A percentile compares a stretch with the other conserved stretches of the same genome.
Conservation (phyloP, 2,797 vertebrate genomes). For the Crenuchus spilurus region DNA sequence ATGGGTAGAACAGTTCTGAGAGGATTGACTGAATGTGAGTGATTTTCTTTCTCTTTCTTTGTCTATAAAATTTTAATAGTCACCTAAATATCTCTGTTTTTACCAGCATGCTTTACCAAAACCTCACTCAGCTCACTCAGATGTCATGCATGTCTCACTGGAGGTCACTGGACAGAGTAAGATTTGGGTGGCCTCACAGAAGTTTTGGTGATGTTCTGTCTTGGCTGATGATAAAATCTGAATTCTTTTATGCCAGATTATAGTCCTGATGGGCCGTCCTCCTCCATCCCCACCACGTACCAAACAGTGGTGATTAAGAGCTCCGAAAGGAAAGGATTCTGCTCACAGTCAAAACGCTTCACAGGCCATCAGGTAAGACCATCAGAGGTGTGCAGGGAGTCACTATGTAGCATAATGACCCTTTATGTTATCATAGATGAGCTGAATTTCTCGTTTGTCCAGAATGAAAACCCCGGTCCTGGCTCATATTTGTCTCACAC, state of each 20-base stretch:
- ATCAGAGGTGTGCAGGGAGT: too few species aligned
- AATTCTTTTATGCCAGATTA: constrained; percentile 48
- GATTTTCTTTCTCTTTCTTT: neutral
- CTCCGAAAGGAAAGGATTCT: constrained; percentile 73
- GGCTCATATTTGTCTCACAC: constrained; percentile 68
- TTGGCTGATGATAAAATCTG: too few species aligned
- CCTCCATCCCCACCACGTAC: constrained; percentile 70
- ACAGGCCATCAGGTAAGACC: constrained; percentile 63
- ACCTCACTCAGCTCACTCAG: too few species aligned
- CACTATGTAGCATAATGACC: too few species aligned
- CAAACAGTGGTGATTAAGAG: constrained; percentile 56
- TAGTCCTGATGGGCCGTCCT: constrained; percentile 39
- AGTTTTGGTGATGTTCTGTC: too few species aligned
- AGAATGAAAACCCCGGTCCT: constrained; percentile 81
- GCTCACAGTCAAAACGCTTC: constrained; percentile 76
- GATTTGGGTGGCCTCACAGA: too few species aligned
- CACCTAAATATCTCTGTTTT: too few species aligned
- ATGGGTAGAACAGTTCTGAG: constrained; percentile 46
- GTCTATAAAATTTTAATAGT: too few species aligned
- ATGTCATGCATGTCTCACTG: too few species aligned
- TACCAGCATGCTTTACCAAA: too few species aligned
- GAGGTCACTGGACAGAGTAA: too few species aligned
- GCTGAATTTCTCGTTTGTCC: constrained; percentile 27
- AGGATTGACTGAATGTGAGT: constrained; percentile 55
- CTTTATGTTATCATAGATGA: too few species aligned